Evolutionary conservation across 1,140 invertebrate genomes (phyloP), one percentile per base, ranked within the genome.

Genomic region (Pogonus chalceus): DNA sequence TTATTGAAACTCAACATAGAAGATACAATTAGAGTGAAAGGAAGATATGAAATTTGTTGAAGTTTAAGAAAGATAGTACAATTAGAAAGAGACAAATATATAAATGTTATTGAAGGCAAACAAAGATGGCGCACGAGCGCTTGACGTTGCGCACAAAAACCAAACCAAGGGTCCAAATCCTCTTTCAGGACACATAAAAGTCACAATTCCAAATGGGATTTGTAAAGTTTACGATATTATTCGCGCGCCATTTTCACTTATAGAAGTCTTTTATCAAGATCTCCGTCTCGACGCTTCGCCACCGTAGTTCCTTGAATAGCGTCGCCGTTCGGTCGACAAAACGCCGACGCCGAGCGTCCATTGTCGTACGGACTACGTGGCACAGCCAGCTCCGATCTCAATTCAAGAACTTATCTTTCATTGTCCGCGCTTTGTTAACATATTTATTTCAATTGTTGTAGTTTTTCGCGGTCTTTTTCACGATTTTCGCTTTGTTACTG

Each of bases 221-320:
- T 68, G 67, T 64, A 65, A 68, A 69, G 62, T 69, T 69, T 69
- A 69, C 66, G 67, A 68, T 67, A 68, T 69, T 69, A 69, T 69
- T 69, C 67, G 58, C 60, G 62, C 60, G 64, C 65, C 61, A 63
- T 67, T 67, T 63, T 66, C 67, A 66, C 65, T 69, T 69, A 68
- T 68, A 67, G 66, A 64, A 64, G 58, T 60, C 37, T 58, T 64
- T 64, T 68, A 68, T 68, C 66, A 67, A 67, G 66, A 68, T 68
- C 56, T 62, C 62, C 52, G 16, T 48, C 21, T 46, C 52, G 21
- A 23, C 20, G 21, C 26, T 12, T 2, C 48, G 26, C 26, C 14
- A 31, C 26, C 26, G 14, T 14, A 31, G 4, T 31, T 14, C 4
- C 7, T 31, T 31, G 4, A 14, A n/a, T n/a, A n/a, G n/a, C n/a